phyloP scores from a whole-genome alignment of 2,888 invertebrate species.

The Apamea anceps region DNA sequence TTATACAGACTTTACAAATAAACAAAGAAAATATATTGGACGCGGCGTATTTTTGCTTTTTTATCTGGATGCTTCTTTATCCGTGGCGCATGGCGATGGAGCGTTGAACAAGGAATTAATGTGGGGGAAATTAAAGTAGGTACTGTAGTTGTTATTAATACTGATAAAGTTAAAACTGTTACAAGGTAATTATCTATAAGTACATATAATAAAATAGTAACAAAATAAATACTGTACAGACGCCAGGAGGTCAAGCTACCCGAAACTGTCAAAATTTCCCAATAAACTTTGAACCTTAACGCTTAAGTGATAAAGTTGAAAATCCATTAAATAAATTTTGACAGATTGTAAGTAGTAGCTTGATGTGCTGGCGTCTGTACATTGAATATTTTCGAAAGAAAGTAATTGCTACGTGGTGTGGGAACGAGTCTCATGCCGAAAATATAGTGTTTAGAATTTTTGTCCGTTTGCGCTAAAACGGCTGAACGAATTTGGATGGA shows the following conservation, averaged over 20 bases:
- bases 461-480: not conserved
- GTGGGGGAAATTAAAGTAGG: not conserved
- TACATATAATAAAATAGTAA: not conserved
- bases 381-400: not conserved
- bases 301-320: no score
- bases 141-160: not conserved
- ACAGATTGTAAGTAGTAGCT: no score
- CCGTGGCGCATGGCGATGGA: not conserved
- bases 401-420: not conserved
- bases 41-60: constrained; percentile 42
- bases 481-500: no score
- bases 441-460: not conserved
- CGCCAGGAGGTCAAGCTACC: no score
- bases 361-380: not conserved
- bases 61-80: constrained; percentile 25
- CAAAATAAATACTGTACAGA: not conserved
- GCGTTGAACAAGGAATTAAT: constrained; percentile 26
- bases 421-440: not conserved
- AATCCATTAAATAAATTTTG: no score
- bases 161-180: not conserved
- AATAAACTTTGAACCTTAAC: no score
- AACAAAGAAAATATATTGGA: constrained; percentile 64
- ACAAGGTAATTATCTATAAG: not conserved
- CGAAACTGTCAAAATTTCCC: no score
- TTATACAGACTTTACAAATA: constrained; percentile 65